Evolutionary conservation across 2,797 vertebrate genomes (phyloP), one percentile per base, ranked within the genome.

Genomic region (Myotis findleyi): DNA sequence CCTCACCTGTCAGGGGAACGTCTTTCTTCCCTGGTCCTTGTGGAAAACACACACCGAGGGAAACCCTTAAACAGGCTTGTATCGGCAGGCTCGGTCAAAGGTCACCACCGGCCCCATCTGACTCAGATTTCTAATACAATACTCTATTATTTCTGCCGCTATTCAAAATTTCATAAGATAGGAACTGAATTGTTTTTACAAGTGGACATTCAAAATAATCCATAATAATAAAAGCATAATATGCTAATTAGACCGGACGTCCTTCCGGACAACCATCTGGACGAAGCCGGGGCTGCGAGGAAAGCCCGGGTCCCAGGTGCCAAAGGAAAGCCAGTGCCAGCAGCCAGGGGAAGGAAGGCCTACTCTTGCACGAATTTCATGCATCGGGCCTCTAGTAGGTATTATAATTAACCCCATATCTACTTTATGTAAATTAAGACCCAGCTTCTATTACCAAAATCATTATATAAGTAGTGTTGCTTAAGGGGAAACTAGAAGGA

Each of bases 401-500:
- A 94, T 69, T 53, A 83, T 30, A 87, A 72, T 44, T n/a, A 83
- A 87, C 14, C n/a, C 17, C 18, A 12, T 36, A 85, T 38, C 16
- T 51, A 91, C 44, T 84, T 79, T 77, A 75, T 59, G 27, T 64
- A 93, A 81, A 90, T 84, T 30, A 80, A 76, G 18, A 51, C 33
- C 86, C 89, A 79, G 6, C 44, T 95, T 89, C 92, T 51, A 73
- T 89, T 62, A 83, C 14, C 71, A 76, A 88, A 87, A 81, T 57
- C 89, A 76, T 59, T 95, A 80, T 23, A 71, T 36, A 73, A 92
- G 36, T 6, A 16, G 69, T 44, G 36, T 49, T 82, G 41, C 71
- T 96, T 71, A 87, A 94, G 36, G 33, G 14, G 80, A 92, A 91
- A 81, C 64, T 71, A 89, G 8, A 72, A 25, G 93, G 41, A 82